Percentiles rank a stretch among this genome's conserved stretches.
Conservation (phyloP, 2,113 vertebrate genomes). For the Entelurus aequoreus region DNA sequence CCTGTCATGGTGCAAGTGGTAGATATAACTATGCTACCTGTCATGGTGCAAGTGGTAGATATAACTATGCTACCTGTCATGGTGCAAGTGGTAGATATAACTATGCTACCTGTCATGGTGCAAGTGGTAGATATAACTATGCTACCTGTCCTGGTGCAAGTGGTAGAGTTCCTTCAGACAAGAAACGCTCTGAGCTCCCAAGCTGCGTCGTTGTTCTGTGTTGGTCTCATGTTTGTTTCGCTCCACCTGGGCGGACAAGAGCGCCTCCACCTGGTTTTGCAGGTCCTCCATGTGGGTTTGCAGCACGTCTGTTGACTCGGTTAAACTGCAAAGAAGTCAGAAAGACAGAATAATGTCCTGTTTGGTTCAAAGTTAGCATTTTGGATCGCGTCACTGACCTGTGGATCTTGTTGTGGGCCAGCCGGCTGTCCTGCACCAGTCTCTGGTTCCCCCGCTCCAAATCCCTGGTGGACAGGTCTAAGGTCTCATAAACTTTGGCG, state of each 20-base stretch:
- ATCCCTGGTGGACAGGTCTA: slow-evolving; percentile 83
- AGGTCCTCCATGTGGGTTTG: slow-evolving; percentile 84
- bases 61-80: too few relatives aligned
- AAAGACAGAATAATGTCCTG: too few relatives aligned
- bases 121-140: too few relatives aligned
- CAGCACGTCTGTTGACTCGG: slow-evolving; percentile 84
- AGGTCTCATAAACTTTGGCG: slow-evolving; percentile 89
- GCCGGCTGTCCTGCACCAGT: slow-evolving; percentile 82
- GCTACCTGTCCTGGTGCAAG: slow-evolving; percentile 77
- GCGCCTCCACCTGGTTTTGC: slow-evolving; percentile 82
- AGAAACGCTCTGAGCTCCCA: slow-evolving; percentile 77
- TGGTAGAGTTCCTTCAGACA: slow-evolving; percentile 89
- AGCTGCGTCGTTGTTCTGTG: slow-evolving; percentile 68
- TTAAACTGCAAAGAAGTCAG: slow-evolving; percentile 70
- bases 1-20: too few relatives aligned
- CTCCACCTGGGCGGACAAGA: slow-evolving; percentile 70
- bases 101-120: too few relatives aligned
- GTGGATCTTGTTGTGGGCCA: slow-evolving; percentile 84
- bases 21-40: too few relatives aligned
- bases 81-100: too few relatives aligned
- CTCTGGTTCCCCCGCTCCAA: slow-evolving; percentile 86
- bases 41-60: too few relatives aligned
- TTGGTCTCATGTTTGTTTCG: slow-evolving; percentile 48
- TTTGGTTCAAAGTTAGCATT: neutral
- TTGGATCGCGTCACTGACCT: slow-evolving; percentile 64